A percentile compares a stretch with the other conserved stretches of the same genome.
These are phyloP conservation scores for Dendroctonus valens DNA, from an alignment of 1,140 invertebrate species.

Conservation along the genomic window DNA sequence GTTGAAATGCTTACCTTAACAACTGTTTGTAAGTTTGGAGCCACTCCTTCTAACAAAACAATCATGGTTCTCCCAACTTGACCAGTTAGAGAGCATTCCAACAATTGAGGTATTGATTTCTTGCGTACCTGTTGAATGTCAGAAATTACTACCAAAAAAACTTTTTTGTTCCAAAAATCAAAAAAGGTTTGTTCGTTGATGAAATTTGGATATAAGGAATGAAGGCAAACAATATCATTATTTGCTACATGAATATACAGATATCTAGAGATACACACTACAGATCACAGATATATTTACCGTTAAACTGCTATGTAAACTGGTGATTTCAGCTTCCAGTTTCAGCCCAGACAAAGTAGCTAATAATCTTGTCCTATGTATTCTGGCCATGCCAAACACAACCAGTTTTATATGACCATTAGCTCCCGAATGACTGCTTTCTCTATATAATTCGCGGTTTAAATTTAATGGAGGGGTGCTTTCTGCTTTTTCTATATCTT, in stretches of 20 bases:
- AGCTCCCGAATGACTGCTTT: slow-evolving; percentile 9
- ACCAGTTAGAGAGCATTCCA: slow-evolving; percentile 86
- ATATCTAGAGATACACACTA: too few species aligned
- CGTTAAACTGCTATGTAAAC: slow-evolving; percentile 74
- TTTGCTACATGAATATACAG: neutral
- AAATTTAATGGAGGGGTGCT: slow-evolving; percentile 41
- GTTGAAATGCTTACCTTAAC: slow-evolving; percentile 72
- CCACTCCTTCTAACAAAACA: slow-evolving; percentile 83
- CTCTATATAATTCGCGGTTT: slow-evolving; percentile 28
- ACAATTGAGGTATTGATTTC: slow-evolving; percentile 65
- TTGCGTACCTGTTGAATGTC: slow-evolving; percentile 59
- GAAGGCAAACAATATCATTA: too few species aligned
- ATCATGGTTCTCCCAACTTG: slow-evolving; percentile 92
- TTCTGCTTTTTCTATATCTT: slow-evolving; percentile 53
- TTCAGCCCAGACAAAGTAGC: slow-evolving; percentile 92
- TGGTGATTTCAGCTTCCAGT: slow-evolving; percentile 85
- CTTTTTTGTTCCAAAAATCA: too few species aligned
- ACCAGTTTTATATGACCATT: slow-evolving; percentile 48
- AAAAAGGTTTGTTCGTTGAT: too few species aligned
- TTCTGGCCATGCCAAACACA: slow-evolving; percentile 70
- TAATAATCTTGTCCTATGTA: slow-evolving; percentile 81
- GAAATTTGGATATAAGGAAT: too few species aligned
- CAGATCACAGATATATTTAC: too few species aligned
- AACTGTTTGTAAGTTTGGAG: slow-evolving; percentile 90
- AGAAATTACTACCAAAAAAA: too few species aligned